A percentile compares a stretch with the other conserved stretches of the same genome.
These are phyloP conservation scores for Spheniscus humboldti DNA, from an alignment of 2,797 vertebrate species.

Conservation along the genomic window DNA sequence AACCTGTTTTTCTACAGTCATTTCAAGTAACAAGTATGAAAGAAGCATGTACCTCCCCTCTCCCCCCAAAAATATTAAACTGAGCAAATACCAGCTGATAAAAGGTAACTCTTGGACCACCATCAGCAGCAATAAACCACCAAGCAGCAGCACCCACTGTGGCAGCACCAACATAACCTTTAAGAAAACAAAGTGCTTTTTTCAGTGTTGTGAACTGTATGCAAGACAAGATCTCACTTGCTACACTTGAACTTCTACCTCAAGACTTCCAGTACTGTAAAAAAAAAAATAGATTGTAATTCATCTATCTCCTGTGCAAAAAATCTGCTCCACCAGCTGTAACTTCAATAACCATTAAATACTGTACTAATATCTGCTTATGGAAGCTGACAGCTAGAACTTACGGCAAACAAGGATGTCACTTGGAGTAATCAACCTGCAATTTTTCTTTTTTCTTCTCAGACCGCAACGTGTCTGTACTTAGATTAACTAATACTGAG, in stretches of 20 bases:
- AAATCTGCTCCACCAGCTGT: not conserved
- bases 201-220: not conserved
- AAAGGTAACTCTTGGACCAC: constrained; percentile 88
- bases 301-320: not conserved
- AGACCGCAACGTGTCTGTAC: not conserved
- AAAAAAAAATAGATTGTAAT: not conserved
- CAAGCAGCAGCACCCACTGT: constrained; percentile 97
- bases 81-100: constrained; percentile 91
- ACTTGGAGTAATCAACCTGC: not conserved
- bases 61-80: not conserved
- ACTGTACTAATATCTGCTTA: not conserved
- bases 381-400: not conserved
- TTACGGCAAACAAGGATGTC: not conserved
- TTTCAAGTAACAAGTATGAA: not conserved
- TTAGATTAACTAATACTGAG: not conserved
- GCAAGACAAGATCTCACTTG: not conserved
- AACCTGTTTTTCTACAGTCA: not conserved
- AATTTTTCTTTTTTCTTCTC: not conserved
- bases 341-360: not conserved
- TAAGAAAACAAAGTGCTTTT: not conserved
- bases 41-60: not conserved
- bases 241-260: not conserved
- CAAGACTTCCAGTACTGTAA: not conserved
- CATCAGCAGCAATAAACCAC: constrained; percentile 94
- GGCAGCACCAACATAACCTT: constrained; percentile 95